phyloP scores from a whole-genome alignment of 2,113 vertebrate genomes.

The Pachycephala philippinensis region DNA sequence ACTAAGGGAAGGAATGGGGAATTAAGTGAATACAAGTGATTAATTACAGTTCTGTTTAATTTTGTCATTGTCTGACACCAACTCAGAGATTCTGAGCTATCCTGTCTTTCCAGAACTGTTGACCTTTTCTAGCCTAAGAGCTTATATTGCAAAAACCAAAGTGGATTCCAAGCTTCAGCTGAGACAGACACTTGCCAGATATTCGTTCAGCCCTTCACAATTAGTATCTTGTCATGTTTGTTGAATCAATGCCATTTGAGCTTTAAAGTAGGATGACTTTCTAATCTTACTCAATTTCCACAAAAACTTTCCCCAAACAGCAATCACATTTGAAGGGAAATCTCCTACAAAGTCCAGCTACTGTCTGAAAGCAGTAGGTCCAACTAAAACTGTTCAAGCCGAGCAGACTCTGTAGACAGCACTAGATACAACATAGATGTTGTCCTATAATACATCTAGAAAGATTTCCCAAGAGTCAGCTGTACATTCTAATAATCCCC shows the following conservation, averaged over 20 bases:
- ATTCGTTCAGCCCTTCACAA: not conserved
- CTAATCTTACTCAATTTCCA: not conserved
- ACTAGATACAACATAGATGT: not conserved
- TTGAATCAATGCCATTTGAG: not conserved
- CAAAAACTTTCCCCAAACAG: not conserved
- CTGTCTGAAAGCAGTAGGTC: not conserved
- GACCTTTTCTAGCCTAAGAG: not conserved
- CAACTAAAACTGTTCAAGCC: not conserved
- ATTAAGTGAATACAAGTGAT: not conserved
- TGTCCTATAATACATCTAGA: not conserved
- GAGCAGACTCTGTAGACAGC: not conserved
- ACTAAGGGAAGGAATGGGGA: not conserved
- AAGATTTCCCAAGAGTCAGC: not conserved
- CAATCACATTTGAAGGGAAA: not conserved
- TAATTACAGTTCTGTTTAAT: not conserved
- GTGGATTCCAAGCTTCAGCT: not conserved
- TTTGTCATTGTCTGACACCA: not conserved
- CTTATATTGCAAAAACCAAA: not conserved
- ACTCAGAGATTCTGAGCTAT: not conserved
- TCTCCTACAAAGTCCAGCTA: not conserved
- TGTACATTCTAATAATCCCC: not conserved
- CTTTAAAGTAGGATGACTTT: not conserved
- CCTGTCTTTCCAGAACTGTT: not conserved
- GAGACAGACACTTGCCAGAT: not conserved
- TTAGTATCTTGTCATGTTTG: not conserved